These are phyloP conservation scores for Salvelinus fontinalis DNA, from an alignment of 2,113 vertebrate genomes.

Conservation along the genomic window DNA sequence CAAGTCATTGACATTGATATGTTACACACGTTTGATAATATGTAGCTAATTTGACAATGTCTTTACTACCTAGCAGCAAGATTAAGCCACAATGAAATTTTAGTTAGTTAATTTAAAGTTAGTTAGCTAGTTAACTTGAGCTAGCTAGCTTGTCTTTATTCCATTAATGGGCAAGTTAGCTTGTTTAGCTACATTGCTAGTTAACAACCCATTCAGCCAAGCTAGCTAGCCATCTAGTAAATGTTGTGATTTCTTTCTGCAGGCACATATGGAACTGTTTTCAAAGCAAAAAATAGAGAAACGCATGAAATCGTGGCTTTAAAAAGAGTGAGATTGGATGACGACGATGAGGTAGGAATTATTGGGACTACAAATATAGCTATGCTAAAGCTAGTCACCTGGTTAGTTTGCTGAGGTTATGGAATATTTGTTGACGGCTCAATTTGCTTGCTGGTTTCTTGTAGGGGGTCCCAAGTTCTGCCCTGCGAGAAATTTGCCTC, in stretches of 20 bases:
- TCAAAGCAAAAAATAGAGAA: conserved; percentile 97
- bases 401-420: no score
- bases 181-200: not conserved
- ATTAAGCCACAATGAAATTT: no score
- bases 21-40: no score
- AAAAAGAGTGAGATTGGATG: conserved; percentile 90
- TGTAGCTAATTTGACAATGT: no score
- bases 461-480: conserved; percentile 92
- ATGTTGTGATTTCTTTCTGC: not conserved
- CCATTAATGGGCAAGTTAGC: not conserved
- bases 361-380: not conserved
- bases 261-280: conserved; percentile 96
- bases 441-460: not conserved
- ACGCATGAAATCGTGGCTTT: conserved; percentile 96
- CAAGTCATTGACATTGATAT: no score
- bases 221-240: not conserved
- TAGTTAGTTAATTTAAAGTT: no score
- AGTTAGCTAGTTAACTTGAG: not conserved
- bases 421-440: no score
- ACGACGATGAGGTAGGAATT: conserved; percentile 87
- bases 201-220: not conserved
- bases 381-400: not conserved
- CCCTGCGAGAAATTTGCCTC: conserved; percentile 92
- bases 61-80: no score
- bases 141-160: not conserved